A percentile compares a stretch with the other conserved stretches of the same genome.
These are phyloP conservation scores for Hecatera dysodea DNA, from an alignment of 2,888 invertebrate species.

Conservation along the genomic window DNA sequence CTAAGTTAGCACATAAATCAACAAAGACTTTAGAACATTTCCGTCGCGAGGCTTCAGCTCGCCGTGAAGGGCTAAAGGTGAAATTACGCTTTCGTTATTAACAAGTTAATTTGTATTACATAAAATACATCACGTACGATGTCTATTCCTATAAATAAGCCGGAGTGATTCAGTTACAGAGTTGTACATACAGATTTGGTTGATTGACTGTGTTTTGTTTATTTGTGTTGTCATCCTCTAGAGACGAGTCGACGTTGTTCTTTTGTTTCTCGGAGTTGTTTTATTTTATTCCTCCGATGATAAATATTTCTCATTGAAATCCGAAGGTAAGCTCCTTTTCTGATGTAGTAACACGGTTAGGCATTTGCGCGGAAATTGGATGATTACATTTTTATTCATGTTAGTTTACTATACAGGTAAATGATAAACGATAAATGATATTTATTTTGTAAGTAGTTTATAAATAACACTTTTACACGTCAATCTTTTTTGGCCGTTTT, in stretches of 20 bases:
- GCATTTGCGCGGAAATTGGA: not conserved
- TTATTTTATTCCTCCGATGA: conserved; percentile 63
- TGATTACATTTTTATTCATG: not conserved
- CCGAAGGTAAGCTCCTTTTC: conserved; percentile 22
- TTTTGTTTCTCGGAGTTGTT: conserved; percentile 60
- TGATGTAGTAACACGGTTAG: not conserved
- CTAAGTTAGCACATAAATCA: conserved; percentile 70
- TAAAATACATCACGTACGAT: conserved; percentile 40
- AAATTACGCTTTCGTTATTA: conserved; percentile 61
- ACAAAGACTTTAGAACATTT: conserved; percentile 64
- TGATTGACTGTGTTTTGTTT: conserved; percentile 70
- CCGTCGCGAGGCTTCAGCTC: conserved; percentile 47
- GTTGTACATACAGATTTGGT: conserved; percentile 60
- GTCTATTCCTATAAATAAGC: conserved; percentile 26
- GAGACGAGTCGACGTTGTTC: conserved; percentile 57
- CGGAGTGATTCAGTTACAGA: conserved; percentile 49
- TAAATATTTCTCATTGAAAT: conserved; percentile 46
- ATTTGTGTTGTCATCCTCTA: conserved; percentile 63
- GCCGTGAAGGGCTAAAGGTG: conserved; percentile 53
- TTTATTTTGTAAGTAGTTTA: too few species aligned
- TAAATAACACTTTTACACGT: too few species aligned
- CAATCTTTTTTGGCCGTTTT: too few species aligned
- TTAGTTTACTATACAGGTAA: too few species aligned
- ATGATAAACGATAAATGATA: too few species aligned
- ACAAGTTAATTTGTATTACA: conserved; percentile 61